phyloP scores from a whole-genome alignment of 2,797 vertebrate genomes.

The Knipowitschia caucasica region DNA sequence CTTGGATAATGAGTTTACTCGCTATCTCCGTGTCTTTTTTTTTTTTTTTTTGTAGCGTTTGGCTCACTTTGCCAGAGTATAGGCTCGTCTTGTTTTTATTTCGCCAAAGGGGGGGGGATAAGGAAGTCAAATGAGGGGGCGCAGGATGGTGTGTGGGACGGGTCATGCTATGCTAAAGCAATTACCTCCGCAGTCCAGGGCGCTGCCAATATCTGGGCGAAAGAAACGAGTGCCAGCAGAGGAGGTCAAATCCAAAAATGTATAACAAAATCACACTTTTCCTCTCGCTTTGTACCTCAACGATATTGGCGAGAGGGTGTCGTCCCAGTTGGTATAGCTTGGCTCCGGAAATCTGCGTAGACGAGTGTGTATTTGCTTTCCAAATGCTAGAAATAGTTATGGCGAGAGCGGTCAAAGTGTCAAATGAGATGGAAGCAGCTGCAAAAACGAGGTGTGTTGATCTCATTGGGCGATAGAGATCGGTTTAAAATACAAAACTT shows the following conservation, averaged over 20 bases:
- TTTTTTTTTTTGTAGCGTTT: constrained; percentile 1
- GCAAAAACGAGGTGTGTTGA: neutral
- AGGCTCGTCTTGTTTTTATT: constrained; percentile 44
- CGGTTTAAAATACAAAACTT: neutral
- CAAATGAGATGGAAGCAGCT: constrained; percentile 7
- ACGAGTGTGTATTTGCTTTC: neutral
- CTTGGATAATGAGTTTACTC: constrained; percentile 45
- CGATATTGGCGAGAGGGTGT: constrained; percentile 21
- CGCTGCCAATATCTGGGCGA: constrained; percentile 49
- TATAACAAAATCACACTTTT: constrained; percentile 33
- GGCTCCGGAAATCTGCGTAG: neutral
- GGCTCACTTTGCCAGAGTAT: constrained; percentile 51
- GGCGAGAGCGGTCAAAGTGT: constrained; percentile 9
- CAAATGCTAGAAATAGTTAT: constrained; percentile 11
- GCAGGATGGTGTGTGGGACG: constrained; percentile 61
- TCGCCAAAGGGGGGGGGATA: constrained; percentile 22
- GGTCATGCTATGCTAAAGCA: constrained; percentile 67
- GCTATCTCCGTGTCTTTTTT: neutral
- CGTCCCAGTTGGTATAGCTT: neutral
- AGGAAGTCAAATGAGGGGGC: constrained; percentile 45
- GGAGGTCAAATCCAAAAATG: constrained; percentile 58
- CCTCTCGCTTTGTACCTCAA: constrained; percentile 32
- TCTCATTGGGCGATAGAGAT: neutral
- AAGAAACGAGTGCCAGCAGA: constrained; percentile 32
- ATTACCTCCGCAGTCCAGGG: constrained; percentile 61